Evolutionary conservation across 2,113 vertebrate genomes (phyloP), one percentile per base, ranked within the genome.

Genomic region (Limnothrissa miodon): DNA sequence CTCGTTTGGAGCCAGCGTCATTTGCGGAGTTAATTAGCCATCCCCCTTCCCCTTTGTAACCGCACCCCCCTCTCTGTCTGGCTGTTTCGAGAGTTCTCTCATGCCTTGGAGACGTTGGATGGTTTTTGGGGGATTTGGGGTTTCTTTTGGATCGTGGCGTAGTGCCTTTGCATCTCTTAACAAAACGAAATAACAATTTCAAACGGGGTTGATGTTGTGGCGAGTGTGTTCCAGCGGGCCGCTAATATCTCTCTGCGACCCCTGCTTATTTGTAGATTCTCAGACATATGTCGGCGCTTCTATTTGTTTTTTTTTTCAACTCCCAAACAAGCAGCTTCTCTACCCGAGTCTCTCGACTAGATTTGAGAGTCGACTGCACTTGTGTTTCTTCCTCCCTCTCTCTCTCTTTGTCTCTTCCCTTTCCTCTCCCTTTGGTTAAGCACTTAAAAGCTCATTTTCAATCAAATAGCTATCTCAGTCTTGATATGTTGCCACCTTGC

Each of bases 11-110:
- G 29, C 29, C 66, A 74, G 66, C 33, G 33, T 74, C 66, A 74
- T 74, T 74, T 74, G 66, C 66, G 29, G 66, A 74, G 66, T 33
- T 74, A 74, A 74, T 74, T 74, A 74, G 66, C 33, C 33, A 4
- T 6, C 42, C 42, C 42, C 2, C 25, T 74, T 74, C 62, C 62
- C 62, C 25, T 74, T 74, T 74, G 66, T 74, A 74, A 33, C 33
- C 2, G 25, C 36, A 2, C 66, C 66, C 5, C 66, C 17, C 33
- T 74, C 66, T 74, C 66, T 21, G 33, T 74, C 66, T 74, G 25
- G 10, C 29, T 33, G 29, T 33, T 36, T 74, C 59, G 33, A 74
- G 66, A 36, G 66, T 74, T 74, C 33, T 66, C 59, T 74, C 33
- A 36, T 74, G 66, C 33, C 66, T 74, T 33, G 2, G 33, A 74